phyloP scores from a whole-genome alignment of 2,888 invertebrate genomes.

The Altica lythri region DNA sequence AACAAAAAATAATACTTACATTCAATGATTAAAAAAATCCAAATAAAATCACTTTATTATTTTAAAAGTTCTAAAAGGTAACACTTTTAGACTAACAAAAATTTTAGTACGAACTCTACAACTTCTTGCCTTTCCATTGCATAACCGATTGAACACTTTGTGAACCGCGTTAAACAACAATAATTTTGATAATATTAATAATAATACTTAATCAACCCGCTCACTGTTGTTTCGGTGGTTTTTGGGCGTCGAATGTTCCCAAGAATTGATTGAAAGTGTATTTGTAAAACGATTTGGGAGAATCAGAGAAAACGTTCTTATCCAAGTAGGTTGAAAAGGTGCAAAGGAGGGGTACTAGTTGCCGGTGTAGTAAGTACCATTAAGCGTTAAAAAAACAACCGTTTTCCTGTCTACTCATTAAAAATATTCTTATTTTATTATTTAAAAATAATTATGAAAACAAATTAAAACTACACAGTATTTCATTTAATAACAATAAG shows the following conservation, averaged over 20 bases:
- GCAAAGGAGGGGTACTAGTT: slow-evolving; percentile 21
- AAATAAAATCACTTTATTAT: no score
- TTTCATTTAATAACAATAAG: no score
- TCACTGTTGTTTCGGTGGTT: slow-evolving; percentile 20
- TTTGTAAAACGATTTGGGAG: slow-evolving; percentile 38
- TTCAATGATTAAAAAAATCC: no score
- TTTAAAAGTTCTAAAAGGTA: no score
- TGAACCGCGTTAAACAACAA: slow-evolving; percentile 7
- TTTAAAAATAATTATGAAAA: no score
- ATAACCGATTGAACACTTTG: slow-evolving; percentile 12
- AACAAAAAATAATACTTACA: no score
- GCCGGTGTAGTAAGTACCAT: slow-evolving; percentile 26
- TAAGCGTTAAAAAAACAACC: slow-evolving; percentile 1
- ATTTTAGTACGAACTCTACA: slow-evolving; percentile 40
- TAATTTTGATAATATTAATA: neutral
- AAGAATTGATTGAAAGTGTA: slow-evolving; percentile 38
- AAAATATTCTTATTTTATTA: no score
- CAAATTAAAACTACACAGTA: no score
- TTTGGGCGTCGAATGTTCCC: slow-evolving; percentile 27
- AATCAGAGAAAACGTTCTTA: slow-evolving; percentile 36
- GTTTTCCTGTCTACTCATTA: no score
- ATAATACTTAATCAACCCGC: neutral
- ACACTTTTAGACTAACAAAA: slow-evolving; percentile 30
- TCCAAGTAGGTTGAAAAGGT: slow-evolving; percentile 19
- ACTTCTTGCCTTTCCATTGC: slow-evolving; percentile 45